Evolutionary conservation across 2,797 vertebrate genomes (phyloP), one percentile per base, ranked within the genome.

Genomic region (Sebastes taczanowskii): DNA sequence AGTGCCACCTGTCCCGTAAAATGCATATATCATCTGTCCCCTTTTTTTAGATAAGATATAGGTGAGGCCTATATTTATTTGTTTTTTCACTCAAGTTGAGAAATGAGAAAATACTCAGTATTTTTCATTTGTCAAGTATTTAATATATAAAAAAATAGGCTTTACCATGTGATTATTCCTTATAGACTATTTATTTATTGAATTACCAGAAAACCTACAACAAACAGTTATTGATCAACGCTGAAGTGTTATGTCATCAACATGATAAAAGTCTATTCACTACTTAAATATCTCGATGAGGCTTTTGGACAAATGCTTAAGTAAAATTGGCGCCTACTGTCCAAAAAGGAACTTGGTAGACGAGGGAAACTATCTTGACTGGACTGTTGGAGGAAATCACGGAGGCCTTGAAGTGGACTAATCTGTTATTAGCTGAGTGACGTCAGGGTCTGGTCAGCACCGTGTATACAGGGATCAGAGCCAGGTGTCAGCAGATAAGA

Each of bases 351-450:
- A 13, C 22, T 2, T 3, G 4, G 49, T 22, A 2, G 25, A 52
- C 1, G 4, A 62, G 4, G 4, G 59, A 35, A 42, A 38, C 49
- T 2, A 14, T 1, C 27, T 65, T 7, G 11, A 32, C 71, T 11
- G 67, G 23, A 7, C 52, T 34, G 63, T 20, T 52, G 53, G 6
- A 69, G 74, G 68, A 67, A 74, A 2, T 22, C 52, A 30, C 7
- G 59, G 53, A 66, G 63, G n/a, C 14, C 32, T 27, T 72, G 80
- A 92, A 93, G 82, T 93, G 88, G 91, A 88, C 91, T 93, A 91
- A 95, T 93, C 93, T 71, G 88, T 85, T 81, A 90, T 93, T 90
- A 93, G 66, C 81, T 2, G 59, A 11, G 80, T 91, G 86, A 91
- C 82, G 80, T 88, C 86, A 81, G 79, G 74, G 34, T 82, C 66